Evolutionary conservation across 2,113 vertebrate genomes (phyloP), one percentile per base, ranked within the genome.

Genomic region (Sprattus sprattus): DNA sequence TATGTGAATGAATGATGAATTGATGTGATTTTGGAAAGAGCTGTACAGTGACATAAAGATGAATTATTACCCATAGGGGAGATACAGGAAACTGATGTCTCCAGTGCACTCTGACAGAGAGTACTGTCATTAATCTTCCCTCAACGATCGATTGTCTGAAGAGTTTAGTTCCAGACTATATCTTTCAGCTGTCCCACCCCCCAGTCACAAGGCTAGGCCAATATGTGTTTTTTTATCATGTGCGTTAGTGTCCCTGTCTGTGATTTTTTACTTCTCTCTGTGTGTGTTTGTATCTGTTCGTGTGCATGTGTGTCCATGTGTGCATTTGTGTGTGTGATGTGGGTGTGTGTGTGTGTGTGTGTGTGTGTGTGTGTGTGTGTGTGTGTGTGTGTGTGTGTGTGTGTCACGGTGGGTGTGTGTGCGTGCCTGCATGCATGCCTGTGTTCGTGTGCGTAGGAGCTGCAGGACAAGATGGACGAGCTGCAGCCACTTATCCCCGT

Each of bases 391-490:
- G 64, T 71, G 28, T 75, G 67, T 32, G 67, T 75, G 67, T 75
- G 67, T 32, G 67, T 75, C 25, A 11, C 81, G n/a, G 13, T 60
- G 6, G 52, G 57, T 60, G 81, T 46, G 8, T 82, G 0, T 50
- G 45, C 45, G 67, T 57, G 15, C 46, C 32, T 84, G 82, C 45
- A 6, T 82, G 20, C 81, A 64, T 86, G 20, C 86, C 39, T 85
- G 10, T 82, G 8, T 50, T 22, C 7, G 4, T 22, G 10, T 20
- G 5, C 64, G 88, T 91, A 99, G 98, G 98, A 99, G 90, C 89
- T 99, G 88, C 97, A 97, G 88, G 98, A 99, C 90, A 98, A 97
- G 90, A 99, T 99, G 98, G 97, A 99, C 13, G 97, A 99, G 89
- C 96, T 99, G 81, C 94, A 98, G 90, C 98, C 98, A 22, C 88